Base-by-base conservation (phyloP, 2,888 invertebrate genomes). In the Luffia ferchaultella region DNA sequence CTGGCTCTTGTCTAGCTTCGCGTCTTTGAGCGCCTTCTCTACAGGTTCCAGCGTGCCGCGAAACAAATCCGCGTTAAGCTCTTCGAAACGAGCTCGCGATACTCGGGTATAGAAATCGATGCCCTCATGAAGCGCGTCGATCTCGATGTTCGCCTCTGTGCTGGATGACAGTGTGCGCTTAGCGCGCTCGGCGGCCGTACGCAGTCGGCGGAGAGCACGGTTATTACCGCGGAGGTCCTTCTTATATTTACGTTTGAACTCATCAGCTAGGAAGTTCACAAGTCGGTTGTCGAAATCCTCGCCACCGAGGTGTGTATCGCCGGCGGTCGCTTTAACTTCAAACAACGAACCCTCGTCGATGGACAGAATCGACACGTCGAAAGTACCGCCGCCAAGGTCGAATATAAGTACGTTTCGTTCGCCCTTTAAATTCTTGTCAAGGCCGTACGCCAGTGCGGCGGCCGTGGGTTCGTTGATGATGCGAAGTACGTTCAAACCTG, bases 381-480 rank as follows among this genome's bases (percentile, higher is more conserved):
- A 93, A 16, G 93, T 93, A 53, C 86, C 86, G 20, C 87, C 87
- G 16, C 89, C 89, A 52, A 89, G 75, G 63, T 89, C 89, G 64
- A 89, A 89, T 56, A 90, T 89, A 15, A 88, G 68, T 2, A 90
- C 88, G 61, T 88, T 88, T 15, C 86, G 77, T 62, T 89, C 88
- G 12, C 88, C 88, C 58, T 83, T 79, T 65, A 89, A 71, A 82
- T 92, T 87, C 61, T 88, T 89, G 62, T 89, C 88, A 20, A 89
- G 77, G 1, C 92, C 92, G 64, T 92, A 91, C 3, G 91, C 90
- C 49, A 91, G 75, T 18, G 90, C 88, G 5, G 91, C 92, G 2
- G 90, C 90, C 7, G 92, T 93, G 2, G 93, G 93, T 66, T 94
- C 93, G 68, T 93, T 93, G 62, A 93, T 92, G 60, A 95, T 93